phyloP scores from a whole-genome alignment of 2,113 vertebrate species.

The Brachypteracias leptosomus region DNA sequence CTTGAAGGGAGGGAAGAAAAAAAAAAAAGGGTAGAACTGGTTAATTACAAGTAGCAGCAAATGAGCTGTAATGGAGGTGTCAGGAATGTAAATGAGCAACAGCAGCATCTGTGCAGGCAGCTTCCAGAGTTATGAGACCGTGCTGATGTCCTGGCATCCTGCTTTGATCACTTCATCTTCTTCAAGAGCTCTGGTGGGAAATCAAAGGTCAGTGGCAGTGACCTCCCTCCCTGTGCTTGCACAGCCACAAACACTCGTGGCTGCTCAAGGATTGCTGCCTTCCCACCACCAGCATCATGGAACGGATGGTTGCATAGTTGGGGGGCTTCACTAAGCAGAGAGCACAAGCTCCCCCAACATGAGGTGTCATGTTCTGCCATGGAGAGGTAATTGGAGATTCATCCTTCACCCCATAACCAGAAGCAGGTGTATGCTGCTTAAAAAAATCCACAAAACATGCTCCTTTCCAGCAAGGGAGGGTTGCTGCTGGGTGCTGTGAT shows the following conservation, averaged over 20 bases:
- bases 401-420: constrained; percentile 47
- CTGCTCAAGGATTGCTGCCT: background rate
- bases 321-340: background rate
- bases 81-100: constrained; percentile 54
- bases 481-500: background rate
- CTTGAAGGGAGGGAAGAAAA: background rate
- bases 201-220: constrained; percentile 59
- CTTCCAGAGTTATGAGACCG: constrained; percentile 75
- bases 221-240: constrained; percentile 47
- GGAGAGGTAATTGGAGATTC: constrained; percentile 14
- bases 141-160: constrained; percentile 57
- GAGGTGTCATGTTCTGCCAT: constrained; percentile 18
- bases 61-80: constrained; percentile 57
- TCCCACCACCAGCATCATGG: background rate
- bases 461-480: background rate
- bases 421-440: constrained; percentile 35
- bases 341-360: background rate
- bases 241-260: background rate
- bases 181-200: constrained; percentile 72
- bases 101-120: constrained; percentile 54
- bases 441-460: background rate
- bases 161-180: constrained; percentile 80
- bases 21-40: background rate
- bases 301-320: constrained; percentile 12
- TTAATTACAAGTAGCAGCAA: constrained; percentile 55